A percentile compares a stretch with the other conserved stretches of the same genome.
These are phyloP conservation scores for Lithobates pipiens DNA, from an alignment of 2,797 vertebrate species.

Conservation along the genomic window DNA sequence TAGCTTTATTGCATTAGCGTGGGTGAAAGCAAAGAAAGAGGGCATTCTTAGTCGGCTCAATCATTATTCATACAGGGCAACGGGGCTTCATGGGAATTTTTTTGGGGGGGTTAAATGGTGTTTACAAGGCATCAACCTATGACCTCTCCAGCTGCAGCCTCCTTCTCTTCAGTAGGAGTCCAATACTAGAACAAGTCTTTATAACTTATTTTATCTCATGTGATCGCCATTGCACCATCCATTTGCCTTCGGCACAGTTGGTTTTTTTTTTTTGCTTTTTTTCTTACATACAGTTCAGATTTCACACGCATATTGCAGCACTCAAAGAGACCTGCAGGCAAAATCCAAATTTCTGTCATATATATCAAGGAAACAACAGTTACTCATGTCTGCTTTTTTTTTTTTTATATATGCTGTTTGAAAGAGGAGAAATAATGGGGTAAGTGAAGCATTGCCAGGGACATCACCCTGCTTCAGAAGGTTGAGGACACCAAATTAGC, in stretches of 20 bases:
- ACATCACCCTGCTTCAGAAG: neutral
- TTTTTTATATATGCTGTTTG: no score
- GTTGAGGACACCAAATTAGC: neutral
- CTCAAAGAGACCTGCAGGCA: neutral
- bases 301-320: neutral
- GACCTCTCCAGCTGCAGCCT: slow-evolving; percentile 72
- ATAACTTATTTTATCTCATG: slow-evolving; percentile 63
- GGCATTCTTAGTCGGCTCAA: slow-evolving; percentile 77
- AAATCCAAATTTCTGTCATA: neutral
- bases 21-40: slow-evolving; percentile 80
- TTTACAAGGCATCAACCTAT: slow-evolving; percentile 71
- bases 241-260: slow-evolving; percentile 66
- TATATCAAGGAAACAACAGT: neutral
- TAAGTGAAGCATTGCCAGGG: neutral
- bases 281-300: neutral
- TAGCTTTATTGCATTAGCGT: slow-evolving; percentile 85
- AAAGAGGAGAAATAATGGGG: no score
- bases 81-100: slow-evolving; percentile 70
- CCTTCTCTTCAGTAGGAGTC: slow-evolving; percentile 67
- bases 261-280: neutral
- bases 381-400: neutral
- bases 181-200: slow-evolving; percentile 69
- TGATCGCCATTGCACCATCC: slow-evolving; percentile 63
- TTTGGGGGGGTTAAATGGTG: slow-evolving; percentile 65
- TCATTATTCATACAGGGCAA: slow-evolving; percentile 71